Conservation (phyloP, 2,888 invertebrate genomes). For the Anthrax anthrax region DNA sequence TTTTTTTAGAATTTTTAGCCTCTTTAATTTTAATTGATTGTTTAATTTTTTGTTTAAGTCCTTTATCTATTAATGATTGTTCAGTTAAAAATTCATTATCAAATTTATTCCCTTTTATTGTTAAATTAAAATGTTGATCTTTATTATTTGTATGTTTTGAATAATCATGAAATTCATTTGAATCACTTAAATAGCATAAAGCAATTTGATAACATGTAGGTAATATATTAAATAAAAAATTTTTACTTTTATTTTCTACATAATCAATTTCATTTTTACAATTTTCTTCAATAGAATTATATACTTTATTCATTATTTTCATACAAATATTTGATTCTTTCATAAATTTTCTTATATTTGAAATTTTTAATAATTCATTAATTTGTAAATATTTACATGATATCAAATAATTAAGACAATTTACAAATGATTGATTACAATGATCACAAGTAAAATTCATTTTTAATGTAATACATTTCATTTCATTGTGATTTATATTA, state of each 20-base stretch:
- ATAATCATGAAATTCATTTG: neutral
- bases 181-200: neutral
- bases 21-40: too few relatives aligned
- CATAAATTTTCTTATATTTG: conserved; percentile 37
- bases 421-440: conserved; percentile 56
- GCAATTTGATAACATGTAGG: neutral
- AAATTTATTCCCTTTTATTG: neutral
- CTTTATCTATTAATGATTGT: neutral
- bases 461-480: conserved; percentile 56
- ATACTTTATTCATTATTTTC: conserved; percentile 37
- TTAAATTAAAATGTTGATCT: neutral
- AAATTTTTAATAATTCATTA: conserved; percentile 43
- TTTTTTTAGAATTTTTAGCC: too few relatives aligned
- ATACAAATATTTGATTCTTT: conserved; percentile 44
- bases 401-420: conserved; percentile 55
- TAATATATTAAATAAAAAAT: neutral
- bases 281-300: conserved; percentile 16
- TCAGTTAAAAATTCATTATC: neutral
- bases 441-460: conserved; percentile 59
- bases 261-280: conserved; percentile 8
- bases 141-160: neutral
- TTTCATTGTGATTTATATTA: conserved; percentile 18
- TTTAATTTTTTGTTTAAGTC: too few relatives aligned
- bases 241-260: conserved; percentile 12
- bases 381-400: conserved; percentile 53